Percentiles rank a stretch among this genome's conserved stretches.
Evolutionary conservation across 1,140 invertebrate genomes (phyloP).

Genomic region (Zophobas atratus): DNA sequence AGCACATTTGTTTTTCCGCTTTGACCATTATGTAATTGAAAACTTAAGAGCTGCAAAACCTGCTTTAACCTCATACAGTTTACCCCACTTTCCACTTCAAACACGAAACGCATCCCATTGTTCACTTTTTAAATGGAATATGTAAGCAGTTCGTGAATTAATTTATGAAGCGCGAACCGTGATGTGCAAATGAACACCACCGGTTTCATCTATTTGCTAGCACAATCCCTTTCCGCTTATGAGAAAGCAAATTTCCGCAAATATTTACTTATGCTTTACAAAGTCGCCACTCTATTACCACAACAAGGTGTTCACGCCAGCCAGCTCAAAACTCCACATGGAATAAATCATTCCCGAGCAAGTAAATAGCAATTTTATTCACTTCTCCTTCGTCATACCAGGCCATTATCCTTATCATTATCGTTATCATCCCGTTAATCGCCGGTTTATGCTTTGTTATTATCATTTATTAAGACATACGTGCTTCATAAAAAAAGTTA

Average conservation of each 20-base stretch:
- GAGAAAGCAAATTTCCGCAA: slow-evolving; percentile 19
- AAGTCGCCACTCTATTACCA: slow-evolving; percentile 20
- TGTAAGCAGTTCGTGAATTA: not conserved
- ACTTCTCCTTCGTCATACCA: slow-evolving; percentile 16
- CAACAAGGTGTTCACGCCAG: not conserved
- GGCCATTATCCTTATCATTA: slow-evolving; percentile 2
- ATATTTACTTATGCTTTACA: slow-evolving; percentile 27
- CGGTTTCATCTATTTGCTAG: slow-evolving; percentile 3
- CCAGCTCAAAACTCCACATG: slow-evolving; percentile 8
- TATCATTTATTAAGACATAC: slow-evolving; percentile 47
- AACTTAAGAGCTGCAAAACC: too few species aligned
- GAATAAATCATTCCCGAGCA: slow-evolving; percentile 28
- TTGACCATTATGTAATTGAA: too few species aligned
- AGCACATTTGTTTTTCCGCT: too few species aligned
- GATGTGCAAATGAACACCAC: slow-evolving; percentile 19
- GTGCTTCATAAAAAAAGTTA: slow-evolving; percentile 48
- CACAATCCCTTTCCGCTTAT: slow-evolving; percentile 10
- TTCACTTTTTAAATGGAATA: too few species aligned
- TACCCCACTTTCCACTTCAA: too few species aligned
- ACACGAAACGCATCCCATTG: too few species aligned
- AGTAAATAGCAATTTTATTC: slow-evolving; percentile 27
- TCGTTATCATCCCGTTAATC: slow-evolving; percentile 26
- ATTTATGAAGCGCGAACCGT: not conserved
- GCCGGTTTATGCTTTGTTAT: slow-evolving; percentile 39
- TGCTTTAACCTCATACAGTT: too few species aligned